A percentile compares a stretch with the other conserved stretches of the same genome.
Conservation (phyloP, 23 tunicate species). For the Halocynthia roretzi region DNA sequence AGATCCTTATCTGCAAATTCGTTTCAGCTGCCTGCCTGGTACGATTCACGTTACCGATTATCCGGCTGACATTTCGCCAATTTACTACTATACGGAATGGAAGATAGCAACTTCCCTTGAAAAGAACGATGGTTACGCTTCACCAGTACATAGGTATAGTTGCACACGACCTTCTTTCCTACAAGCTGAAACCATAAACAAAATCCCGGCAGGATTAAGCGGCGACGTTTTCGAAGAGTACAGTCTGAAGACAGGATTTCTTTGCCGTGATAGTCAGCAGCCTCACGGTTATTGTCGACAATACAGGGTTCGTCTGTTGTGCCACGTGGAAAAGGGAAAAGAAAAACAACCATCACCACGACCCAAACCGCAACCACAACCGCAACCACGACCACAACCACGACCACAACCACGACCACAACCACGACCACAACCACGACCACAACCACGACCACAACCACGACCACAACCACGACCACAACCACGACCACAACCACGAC, state of each 20-base stretch:
- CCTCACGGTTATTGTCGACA: slow-evolving; percentile 31
- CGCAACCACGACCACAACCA: neutral
- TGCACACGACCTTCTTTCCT: neutral
- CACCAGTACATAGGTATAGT: neutral
- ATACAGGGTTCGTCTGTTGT: slow-evolving; percentile 72
- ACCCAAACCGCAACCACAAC: neutral
- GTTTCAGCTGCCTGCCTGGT: slow-evolving; percentile 71
- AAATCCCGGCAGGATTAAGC: slow-evolving; percentile 35
- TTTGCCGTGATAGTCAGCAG: slow-evolving; percentile 66
- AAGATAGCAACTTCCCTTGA: neutral
- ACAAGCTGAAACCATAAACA: slow-evolving; percentile 1
- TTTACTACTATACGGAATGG: slow-evolving; percentile 24
- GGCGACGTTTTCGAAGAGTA: slow-evolving; percentile 71
- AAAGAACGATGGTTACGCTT: neutral
- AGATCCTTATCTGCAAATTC: slow-evolving; percentile 26
- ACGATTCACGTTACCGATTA: slow-evolving; percentile 40
- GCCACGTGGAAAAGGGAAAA: slow-evolving; percentile 26
- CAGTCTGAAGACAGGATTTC: slow-evolving; percentile 44
- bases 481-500: too few species aligned
- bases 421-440: too few species aligned
- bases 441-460: too few species aligned
- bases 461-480: too few species aligned
- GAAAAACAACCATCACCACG: neutral
- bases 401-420: too few species aligned
- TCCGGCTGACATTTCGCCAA: slow-evolving; percentile 48